A percentile compares a stretch with the other conserved stretches of the same genome.
Conservation (phyloP, 2,113 vertebrate genomes). For the Dendropsophus ebraccatus region DNA sequence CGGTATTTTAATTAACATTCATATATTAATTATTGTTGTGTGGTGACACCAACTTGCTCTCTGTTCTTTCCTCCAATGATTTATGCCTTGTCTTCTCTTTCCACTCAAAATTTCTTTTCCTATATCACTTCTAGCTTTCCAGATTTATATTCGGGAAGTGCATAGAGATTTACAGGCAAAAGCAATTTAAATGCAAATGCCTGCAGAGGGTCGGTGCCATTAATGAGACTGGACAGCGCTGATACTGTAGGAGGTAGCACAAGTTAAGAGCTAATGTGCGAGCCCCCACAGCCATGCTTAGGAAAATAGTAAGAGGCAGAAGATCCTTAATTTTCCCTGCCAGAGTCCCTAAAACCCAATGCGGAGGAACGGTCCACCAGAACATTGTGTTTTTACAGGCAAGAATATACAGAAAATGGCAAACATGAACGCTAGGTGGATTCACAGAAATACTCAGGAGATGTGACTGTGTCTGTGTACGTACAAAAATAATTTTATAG, state of each 20-base stretch:
- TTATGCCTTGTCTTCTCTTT: not conserved
- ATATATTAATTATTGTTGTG: not conserved
- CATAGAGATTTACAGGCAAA: slow-evolving; percentile 55
- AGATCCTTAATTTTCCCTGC: slow-evolving; percentile 49
- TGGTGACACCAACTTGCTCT: not conserved
- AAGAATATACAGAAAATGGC: slow-evolving; percentile 14
- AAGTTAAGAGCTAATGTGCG: slow-evolving; percentile 55
- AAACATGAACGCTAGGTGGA: slow-evolving; percentile 25
- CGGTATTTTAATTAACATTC: not conserved
- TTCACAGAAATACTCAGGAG: slow-evolving; percentile 25
- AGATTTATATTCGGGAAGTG: slow-evolving; percentile 58
- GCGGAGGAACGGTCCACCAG: slow-evolving; percentile 34
- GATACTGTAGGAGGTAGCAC: slow-evolving; percentile 37
- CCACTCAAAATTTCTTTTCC: not conserved
- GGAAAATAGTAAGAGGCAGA: slow-evolving; percentile 32
- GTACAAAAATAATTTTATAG: slow-evolving; percentile 3
- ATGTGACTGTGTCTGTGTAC: not conserved
- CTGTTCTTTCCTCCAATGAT: not conserved
- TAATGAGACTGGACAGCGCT: slow-evolving; percentile 62
- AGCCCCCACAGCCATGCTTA: slow-evolving; percentile 50
- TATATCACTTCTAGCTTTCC: slow-evolving; percentile 2
- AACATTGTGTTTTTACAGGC: slow-evolving; percentile 17
- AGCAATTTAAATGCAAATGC: slow-evolving; percentile 76
- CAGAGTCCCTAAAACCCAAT: slow-evolving; percentile 47
- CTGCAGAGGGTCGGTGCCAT: slow-evolving; percentile 60